Evolutionary conservation across 1,140 invertebrate genomes (phyloP), one percentile per base, ranked within the genome.

Genomic region (Antheraea pernyi): DNA sequence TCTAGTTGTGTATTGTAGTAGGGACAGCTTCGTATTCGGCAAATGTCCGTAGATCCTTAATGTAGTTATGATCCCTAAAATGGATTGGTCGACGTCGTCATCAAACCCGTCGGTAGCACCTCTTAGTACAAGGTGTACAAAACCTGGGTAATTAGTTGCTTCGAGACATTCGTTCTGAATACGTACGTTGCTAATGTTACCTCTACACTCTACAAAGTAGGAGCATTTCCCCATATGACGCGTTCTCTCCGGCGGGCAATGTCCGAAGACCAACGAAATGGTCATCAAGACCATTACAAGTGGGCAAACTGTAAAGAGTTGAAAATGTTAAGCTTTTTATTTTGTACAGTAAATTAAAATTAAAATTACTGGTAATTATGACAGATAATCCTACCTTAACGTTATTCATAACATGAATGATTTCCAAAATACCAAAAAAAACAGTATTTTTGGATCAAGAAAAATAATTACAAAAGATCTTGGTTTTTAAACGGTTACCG

Each of bases 91-190:
- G 6, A 71, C 70, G 18, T 67, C 69, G 3, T 79, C 61, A 39
- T 83, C 75, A 59, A 84, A 80, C 9, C 58, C 62, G 11, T 84
- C 80, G 2, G 67, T 66, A 19, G 83, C 83, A 30, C 87, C 74
- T 8, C 62, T 75, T 18, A 91, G 69, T 7, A 72, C 79, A 7
- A 91, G 61, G 19, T 88, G 77, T 11, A 90, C 73, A 6, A 66
- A 77, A 30, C 84, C 82, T 7, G 83, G 83, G 22, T 75, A 72
- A 65, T 91, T 90, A 53, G 78, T 74, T 11, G 86, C 80, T 8
- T 79, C 81, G 36, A 74, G 74, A 58, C 89, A 90, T 0, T 83
- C 67, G 1, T 64, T 46, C 1, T 75, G 77, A 3, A 90, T 76
- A 3, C 42, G 70, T 9, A 84, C 66, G 2, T 73, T 76, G 7